Conservation (phyloP, 2,113 vertebrate genomes). For the Trematocara stigmaticum region DNA sequence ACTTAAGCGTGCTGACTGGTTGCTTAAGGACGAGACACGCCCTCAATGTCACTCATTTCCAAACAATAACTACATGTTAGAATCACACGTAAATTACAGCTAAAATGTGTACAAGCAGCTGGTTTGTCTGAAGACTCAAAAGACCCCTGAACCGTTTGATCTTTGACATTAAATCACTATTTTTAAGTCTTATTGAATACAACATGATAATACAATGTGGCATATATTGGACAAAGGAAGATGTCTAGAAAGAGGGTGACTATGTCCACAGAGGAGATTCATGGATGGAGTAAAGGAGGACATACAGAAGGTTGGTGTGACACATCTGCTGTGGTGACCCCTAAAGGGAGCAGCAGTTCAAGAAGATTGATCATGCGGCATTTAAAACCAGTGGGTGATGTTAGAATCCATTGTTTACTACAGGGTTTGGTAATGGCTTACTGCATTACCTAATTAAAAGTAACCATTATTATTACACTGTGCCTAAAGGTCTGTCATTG, state of each 20-base stretch:
- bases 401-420: background rate
- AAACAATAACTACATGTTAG: background rate
- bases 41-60: background rate
- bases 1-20: background rate
- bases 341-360: background rate
- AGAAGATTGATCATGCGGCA: background rate
- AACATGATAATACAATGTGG: background rate
- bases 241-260: background rate
- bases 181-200: background rate
- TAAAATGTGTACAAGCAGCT: background rate
- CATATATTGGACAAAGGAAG: background rate
- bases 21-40: background rate
- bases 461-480: background rate
- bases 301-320: background rate
- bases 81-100: background rate
- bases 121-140: background rate
- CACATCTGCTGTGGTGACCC: background rate
- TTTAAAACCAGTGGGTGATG: background rate
- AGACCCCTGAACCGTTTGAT: background rate
- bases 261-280: background rate
- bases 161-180: background rate
- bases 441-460: background rate
- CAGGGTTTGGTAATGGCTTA: background rate
- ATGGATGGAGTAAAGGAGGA: background rate
- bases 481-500: background rate